Conservation (phyloP, 1,140 invertebrate species). For the Calephelis virginiensis region DNA sequence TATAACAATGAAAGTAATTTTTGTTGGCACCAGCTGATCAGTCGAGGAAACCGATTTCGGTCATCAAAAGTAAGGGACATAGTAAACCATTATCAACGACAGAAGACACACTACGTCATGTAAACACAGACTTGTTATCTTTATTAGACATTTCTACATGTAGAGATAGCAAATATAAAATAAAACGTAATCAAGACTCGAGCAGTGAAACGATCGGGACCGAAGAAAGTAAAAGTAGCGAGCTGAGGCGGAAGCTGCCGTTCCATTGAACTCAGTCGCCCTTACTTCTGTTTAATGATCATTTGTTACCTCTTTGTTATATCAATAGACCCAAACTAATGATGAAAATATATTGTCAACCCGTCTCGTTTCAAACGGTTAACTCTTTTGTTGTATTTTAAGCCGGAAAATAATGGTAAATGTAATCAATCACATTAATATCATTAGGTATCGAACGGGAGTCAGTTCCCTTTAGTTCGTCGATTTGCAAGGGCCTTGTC, state of each 20-base stretch:
- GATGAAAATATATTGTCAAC: constrained; percentile 35
- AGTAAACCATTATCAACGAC: no score
- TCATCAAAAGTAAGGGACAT: no score
- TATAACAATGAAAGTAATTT: no score
- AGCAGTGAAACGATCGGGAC: constrained; percentile 26
- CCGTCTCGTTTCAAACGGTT: constrained; percentile 43
- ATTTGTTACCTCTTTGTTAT: constrained; percentile 22
- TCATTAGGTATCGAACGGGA: constrained; percentile 59
- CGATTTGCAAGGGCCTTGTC: constrained; percentile 37
- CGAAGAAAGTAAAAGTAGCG: constrained; percentile 72
- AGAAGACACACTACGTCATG: no score
- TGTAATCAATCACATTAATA: constrained; percentile 62
- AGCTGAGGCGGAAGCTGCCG: constrained; percentile 51
- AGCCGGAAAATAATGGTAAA: constrained; percentile 35
- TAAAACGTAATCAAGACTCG: constrained; percentile 6
- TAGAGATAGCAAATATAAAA: constrained; percentile 9
- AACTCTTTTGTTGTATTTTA: constrained; percentile 55
- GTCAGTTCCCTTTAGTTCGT: constrained; percentile 49
- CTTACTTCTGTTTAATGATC: constrained; percentile 26
- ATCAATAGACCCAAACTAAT: constrained; percentile 9
- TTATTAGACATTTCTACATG: no score
- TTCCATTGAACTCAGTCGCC: constrained; percentile 41
- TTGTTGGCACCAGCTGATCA: no score
- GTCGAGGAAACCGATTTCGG: no score
- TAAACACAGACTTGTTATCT: no score